Conservation (phyloP, 2,888 invertebrate genomes). For the Limnephilus auricula region DNA sequence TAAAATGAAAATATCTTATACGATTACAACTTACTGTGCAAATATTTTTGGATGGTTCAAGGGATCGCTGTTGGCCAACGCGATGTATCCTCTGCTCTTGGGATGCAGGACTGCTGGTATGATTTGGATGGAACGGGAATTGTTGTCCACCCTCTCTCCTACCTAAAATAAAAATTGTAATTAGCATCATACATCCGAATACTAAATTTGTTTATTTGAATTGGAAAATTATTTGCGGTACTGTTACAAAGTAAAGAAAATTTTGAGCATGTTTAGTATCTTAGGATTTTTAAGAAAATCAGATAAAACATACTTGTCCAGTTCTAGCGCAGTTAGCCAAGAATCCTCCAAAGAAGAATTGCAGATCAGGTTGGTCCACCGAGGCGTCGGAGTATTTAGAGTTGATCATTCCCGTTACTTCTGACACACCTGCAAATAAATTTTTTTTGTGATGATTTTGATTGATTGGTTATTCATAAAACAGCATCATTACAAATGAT, state of each 20-base stretch:
- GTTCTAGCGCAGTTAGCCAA: slow-evolving; percentile 91
- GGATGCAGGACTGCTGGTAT: slow-evolving; percentile 92
- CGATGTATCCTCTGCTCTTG: slow-evolving; percentile 88
- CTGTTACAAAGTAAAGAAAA: too few relatives aligned
- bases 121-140: slow-evolving; percentile 83
- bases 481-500: too few relatives aligned
- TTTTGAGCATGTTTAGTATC: too few relatives aligned
- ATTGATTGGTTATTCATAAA: too few relatives aligned
- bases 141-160: slow-evolving; percentile 85
- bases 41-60: slow-evolving; percentile 89
- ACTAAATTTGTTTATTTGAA: too few relatives aligned
- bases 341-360: slow-evolving; percentile 92
- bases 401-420: slow-evolving; percentile 90
- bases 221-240: too few relatives aligned
- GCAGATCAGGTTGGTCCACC: slow-evolving; percentile 89
- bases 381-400: slow-evolving; percentile 86
- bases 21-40: slow-evolving; percentile 83
- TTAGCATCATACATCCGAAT: neutral
- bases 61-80: slow-evolving; percentile 87
- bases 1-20: too few relatives aligned
- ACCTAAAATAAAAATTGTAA: slow-evolving; percentile 71
- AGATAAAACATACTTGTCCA: slow-evolving; percentile 78
- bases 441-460: neutral
- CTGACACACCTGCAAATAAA: slow-evolving; percentile 81
- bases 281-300: neutral